Evolutionary conservation across 1,140 invertebrate genomes (phyloP).

Genomic region (Andrena cerasifolii): DNA sequence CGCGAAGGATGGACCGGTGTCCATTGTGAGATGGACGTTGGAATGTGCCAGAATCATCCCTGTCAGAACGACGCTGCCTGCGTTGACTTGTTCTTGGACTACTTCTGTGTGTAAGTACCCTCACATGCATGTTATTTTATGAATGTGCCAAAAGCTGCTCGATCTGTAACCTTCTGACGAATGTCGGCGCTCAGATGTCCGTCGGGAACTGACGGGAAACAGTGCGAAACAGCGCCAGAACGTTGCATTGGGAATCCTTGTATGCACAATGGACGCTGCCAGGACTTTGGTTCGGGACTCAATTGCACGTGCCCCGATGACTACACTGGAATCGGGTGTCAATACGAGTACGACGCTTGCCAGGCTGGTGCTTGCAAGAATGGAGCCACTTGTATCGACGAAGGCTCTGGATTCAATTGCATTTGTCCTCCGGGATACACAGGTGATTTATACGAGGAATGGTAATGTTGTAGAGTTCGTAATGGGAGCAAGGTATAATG

Average conservation of each 20-base stretch:
- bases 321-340: constrained; percentile 94
- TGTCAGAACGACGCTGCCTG: constrained; percentile 97
- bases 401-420: constrained; percentile 92
- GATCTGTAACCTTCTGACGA: neutral
- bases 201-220: constrained; percentile 96
- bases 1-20: constrained; percentile 94
- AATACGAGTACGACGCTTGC: constrained; percentile 96
- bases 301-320: constrained; percentile 96
- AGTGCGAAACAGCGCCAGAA: constrained; percentile 97
- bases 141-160: neutral
- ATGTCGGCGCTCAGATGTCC: constrained; percentile 86
- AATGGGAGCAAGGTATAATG: neutral
- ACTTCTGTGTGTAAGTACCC: constrained; percentile 94
- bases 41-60: constrained; percentile 91
- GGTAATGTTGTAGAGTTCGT: neutral
- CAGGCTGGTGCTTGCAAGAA: constrained; percentile 94
- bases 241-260: constrained; percentile 97
- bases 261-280: constrained; percentile 96
- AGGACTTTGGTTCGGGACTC: constrained; percentile 96
- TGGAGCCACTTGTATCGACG: constrained; percentile 94
- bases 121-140: neutral
- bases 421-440: constrained; percentile 92
- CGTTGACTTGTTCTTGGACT: constrained; percentile 96
- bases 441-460: constrained; percentile 74
- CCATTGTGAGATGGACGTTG: constrained; percentile 93